These are phyloP conservation scores for Microplitis deprimator DNA, from an alignment of 2,888 invertebrate species.

Conservation along the genomic window DNA sequence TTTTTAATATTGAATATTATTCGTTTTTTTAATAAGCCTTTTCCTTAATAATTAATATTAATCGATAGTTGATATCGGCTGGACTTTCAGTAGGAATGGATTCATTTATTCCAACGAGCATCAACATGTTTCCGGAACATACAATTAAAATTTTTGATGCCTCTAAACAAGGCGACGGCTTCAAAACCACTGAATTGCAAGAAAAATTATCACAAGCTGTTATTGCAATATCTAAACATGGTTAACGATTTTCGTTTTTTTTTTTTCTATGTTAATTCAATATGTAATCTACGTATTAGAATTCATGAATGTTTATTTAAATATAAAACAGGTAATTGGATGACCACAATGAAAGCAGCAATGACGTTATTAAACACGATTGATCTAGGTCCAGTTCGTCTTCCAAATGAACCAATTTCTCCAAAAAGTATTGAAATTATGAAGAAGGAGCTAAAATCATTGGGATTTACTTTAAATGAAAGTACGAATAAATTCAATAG, in stretches of 20 bases:
- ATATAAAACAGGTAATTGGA: neutral
- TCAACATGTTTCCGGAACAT: slow-evolving; percentile 78
- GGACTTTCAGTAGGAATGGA: slow-evolving; percentile 80
- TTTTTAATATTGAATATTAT: neutral
- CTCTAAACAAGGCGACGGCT: slow-evolving; percentile 72
- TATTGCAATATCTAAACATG: slow-evolving; percentile 67
- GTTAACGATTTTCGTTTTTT: slow-evolving; percentile 55
- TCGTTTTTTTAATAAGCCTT: no score
- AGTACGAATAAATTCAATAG: neutral
- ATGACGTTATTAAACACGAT: neutral
- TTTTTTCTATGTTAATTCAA: no score
- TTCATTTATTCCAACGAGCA: slow-evolving; percentile 81
- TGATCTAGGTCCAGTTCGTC: neutral
- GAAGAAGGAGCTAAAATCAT: neutral
- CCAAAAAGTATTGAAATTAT: neutral
- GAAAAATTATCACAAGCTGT: slow-evolving; percentile 67
- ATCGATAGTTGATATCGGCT: slow-evolving; percentile 77
- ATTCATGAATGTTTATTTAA: neutral
- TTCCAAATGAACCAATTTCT: neutral
- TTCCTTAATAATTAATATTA: no score
- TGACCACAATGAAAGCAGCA: neutral
- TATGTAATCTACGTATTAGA: no score
- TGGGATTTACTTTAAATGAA: neutral
- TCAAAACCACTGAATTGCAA: slow-evolving; percentile 74
- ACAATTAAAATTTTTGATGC: slow-evolving; percentile 75